A percentile compares a stretch with the other conserved stretches of the same genome.
phyloP scores from a whole-genome alignment of 1,140 invertebrate species.

The Drosophila repletoides region DNA sequence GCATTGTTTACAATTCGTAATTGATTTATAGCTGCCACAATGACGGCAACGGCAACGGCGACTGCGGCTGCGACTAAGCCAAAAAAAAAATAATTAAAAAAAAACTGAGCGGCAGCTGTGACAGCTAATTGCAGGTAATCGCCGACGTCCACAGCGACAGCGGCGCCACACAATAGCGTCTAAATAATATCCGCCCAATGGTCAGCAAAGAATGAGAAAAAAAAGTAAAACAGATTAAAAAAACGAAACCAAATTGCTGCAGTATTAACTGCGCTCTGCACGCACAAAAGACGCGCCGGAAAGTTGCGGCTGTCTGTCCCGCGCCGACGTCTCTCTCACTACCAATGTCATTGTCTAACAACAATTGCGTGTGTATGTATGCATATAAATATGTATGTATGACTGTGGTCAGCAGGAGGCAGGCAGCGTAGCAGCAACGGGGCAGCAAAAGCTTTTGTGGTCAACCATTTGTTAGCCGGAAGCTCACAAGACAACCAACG shows the following conservation, averaged over 20 bases:
- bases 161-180: constrained; percentile 76
- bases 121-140: constrained; percentile 71
- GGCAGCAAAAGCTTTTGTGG: constrained; percentile 37
- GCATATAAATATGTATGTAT: no score
- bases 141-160: constrained; percentile 4
- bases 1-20: constrained; percentile 70
- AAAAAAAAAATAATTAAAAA: no score
- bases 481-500: constrained; percentile 27
- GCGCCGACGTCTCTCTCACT: constrained; percentile 16
- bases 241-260: constrained; percentile 26
- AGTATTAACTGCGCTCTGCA: constrained; percentile 29
- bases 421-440: constrained; percentile 3
- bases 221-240: not conserved
- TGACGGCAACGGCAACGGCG: not conserved
- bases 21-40: constrained; percentile 60
- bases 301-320: constrained; percentile 42
- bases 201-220: constrained; percentile 44
- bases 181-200: constrained; percentile 79
- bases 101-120: constrained; percentile 61
- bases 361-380: constrained; percentile 32
- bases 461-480: constrained; percentile 43
- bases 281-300: constrained; percentile 73
- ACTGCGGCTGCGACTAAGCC: not conserved
- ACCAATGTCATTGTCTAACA: constrained; percentile 44
- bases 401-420: constrained; percentile 32